phyloP scores from a whole-genome alignment of 1,140 invertebrate species.

The Agraylea sexmaculata region DNA sequence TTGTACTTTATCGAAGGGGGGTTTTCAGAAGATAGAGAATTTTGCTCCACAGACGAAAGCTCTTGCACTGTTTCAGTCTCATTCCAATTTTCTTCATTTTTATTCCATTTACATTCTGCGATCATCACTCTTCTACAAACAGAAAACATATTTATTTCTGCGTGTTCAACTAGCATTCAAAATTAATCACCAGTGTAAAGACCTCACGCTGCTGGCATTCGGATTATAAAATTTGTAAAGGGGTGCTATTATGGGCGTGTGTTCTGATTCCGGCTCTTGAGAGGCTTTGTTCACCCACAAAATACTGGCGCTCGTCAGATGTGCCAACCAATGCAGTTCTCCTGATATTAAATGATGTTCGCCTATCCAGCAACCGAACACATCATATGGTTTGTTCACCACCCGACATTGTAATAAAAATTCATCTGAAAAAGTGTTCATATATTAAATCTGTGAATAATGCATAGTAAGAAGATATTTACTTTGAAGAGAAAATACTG shows the following conservation, averaged over 20 bases:
- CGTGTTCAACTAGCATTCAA: not conserved
- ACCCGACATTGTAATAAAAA: constrained; percentile 60
- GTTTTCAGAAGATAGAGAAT: constrained; percentile 2
- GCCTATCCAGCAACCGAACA: constrained; percentile 84
- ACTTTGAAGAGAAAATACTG: constrained; percentile 69
- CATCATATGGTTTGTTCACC: constrained; percentile 78
- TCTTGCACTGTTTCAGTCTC: constrained; percentile 2
- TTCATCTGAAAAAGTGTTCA: constrained; percentile 15
- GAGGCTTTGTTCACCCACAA: constrained; percentile 79
- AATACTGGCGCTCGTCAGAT: constrained; percentile 65
- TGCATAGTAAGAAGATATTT: constrained; percentile 22
- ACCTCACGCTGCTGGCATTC: constrained; percentile 68
- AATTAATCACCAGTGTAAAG: constrained; percentile 16
- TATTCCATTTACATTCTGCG: constrained; percentile 20
- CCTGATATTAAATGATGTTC: constrained; percentile 73
- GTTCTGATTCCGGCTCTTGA: constrained; percentile 67
- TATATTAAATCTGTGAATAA: not conserved
- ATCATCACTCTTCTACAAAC: constrained; percentile 15
- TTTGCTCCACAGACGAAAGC: constrained; percentile 4
- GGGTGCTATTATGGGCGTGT: constrained; percentile 68
- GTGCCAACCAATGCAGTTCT: constrained; percentile 66
- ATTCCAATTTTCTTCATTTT: constrained; percentile 4
- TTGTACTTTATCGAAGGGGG: constrained; percentile 15
- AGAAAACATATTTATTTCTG: not conserved
- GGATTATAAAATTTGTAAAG: constrained; percentile 73